phyloP scores from a whole-genome alignment of 1,140 invertebrate species.

The Heterodera carotae region DNA sequence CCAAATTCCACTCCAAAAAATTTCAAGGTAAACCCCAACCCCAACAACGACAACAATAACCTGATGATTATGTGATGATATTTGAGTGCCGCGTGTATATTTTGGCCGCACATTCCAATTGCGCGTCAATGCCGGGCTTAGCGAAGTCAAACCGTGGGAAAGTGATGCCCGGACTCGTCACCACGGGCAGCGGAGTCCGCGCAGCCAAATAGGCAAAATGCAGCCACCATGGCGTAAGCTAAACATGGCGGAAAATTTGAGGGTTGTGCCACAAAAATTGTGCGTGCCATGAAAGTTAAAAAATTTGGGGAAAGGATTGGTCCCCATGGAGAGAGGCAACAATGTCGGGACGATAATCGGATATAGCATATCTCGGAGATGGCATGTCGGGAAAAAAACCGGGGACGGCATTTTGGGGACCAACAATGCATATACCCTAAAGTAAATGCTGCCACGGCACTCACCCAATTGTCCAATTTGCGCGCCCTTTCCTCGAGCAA shows the following conservation, averaged over 20 bases:
- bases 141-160: conserved; percentile 56
- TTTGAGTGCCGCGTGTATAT: conserved; percentile 53
- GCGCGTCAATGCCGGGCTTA: conserved; percentile 43
- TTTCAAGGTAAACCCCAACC: too few relatives aligned
- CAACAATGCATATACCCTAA: too few relatives aligned
- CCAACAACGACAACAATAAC: too few relatives aligned
- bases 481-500: conserved; percentile 48
- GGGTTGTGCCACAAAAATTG: conserved; percentile 2
- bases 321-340: too few relatives aligned
- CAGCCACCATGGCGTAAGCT: conserved; percentile 64
- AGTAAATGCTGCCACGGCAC: conserved; percentile 22
- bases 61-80: conserved; percentile 55
- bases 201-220: conserved; percentile 58
- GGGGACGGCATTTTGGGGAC: not conserved
- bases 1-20: too few relatives aligned
- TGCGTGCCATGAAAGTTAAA: too few relatives aligned
- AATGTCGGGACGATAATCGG: too few relatives aligned
- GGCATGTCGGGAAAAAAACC: too few relatives aligned
- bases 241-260: conserved; percentile 21
- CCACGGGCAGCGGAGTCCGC: conserved; percentile 57
- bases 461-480: conserved; percentile 60
- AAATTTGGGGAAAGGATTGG: too few relatives aligned
- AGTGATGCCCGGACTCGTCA: conserved; percentile 59
- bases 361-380: too few relatives aligned
- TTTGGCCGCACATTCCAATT: conserved; percentile 60